Base-by-base conservation (phyloP, 2,888 invertebrate genomes). In the Caenorhabditis becei region DNA sequence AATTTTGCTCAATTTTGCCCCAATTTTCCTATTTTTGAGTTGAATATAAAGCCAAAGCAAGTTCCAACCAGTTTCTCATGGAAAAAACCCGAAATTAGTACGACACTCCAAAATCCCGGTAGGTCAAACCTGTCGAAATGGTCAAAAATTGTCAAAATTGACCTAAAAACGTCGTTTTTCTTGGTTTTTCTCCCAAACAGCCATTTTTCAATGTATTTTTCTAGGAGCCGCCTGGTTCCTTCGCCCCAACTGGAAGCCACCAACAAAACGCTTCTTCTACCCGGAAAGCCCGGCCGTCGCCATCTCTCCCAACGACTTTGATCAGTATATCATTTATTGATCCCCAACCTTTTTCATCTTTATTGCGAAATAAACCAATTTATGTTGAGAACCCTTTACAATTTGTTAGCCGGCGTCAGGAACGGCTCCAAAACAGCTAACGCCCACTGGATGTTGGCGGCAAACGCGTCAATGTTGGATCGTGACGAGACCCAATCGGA, bases 381-480 rank as follows among this genome's bases (percentile, higher is more conserved):
- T 18, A 61, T 53, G 51, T 32, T 26, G 26, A 59, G 41, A 51
- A 47, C 10, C 1, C 2, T 58, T 72, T 63, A 82, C 37, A 82
- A 62, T 47, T 83, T 83, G 10, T 75, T 59, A 14, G 80, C 78
- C 10, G 59, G 62, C 7, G 63, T 82, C 54, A 79, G 16, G 24
- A 82, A 75, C 32, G 53, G 53, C 32, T 32, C 18, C 32, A 83
- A 59, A 3, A 65, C 41, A 5, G 83, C 82, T 11, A 88, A 65
- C 16, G 86, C 85, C 87, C 87, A 88, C 14, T 67, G 54, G 47
- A 87, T 67, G 26, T 84, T 84, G 7, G 58, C 82, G 8, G 63
- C 62, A 26, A 84, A 87, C 3, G 82, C 83, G 37, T 85, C 82
- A 47, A 88, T 65, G 58, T 87, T 83, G 16, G 85, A 83, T 56